Evolutionary conservation across 2,797 vertebrate genomes (phyloP).

Genomic region (Gastrophryne carolinensis): DNA sequence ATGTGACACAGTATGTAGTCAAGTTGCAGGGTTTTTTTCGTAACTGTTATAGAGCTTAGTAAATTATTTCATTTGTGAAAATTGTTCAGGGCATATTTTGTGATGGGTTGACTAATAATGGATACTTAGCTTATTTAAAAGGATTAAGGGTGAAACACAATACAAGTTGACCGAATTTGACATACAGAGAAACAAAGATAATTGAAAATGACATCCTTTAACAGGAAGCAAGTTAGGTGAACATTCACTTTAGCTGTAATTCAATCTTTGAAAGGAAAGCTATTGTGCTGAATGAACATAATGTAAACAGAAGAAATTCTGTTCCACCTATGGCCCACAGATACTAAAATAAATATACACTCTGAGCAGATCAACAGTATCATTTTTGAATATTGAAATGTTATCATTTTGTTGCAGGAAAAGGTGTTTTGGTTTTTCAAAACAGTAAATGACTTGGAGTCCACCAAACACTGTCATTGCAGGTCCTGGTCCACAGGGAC

Average conservation of each 20-base stretch:
- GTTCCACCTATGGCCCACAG: neutral
- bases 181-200: neutral
- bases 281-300: neutral
- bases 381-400: too few relatives aligned
- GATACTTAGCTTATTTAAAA: constrained; percentile 5
- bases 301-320: neutral
- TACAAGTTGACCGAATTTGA: constrained; percentile 11
- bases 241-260: neutral
- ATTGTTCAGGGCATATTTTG: neutral
- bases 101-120: neutral
- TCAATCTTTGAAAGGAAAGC: neutral
- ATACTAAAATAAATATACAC: neutral
- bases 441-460: too few relatives aligned
- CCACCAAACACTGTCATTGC: too few relatives aligned
- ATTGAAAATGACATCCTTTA: neutral
- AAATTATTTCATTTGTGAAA: neutral
- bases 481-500: too few relatives aligned
- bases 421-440: too few relatives aligned
- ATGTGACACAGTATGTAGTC: neutral
- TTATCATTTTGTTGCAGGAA: too few relatives aligned
- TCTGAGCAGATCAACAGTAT: too few relatives aligned
- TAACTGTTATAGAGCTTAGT: neutral
- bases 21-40: neutral
- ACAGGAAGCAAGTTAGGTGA: neutral
- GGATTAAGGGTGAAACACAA: constrained; percentile 9